Percentiles rank a stretch among this genome's conserved stretches.
phyloP scores from a whole-genome alignment of 2,888 invertebrate species.

The Ormyrus labotus region DNA sequence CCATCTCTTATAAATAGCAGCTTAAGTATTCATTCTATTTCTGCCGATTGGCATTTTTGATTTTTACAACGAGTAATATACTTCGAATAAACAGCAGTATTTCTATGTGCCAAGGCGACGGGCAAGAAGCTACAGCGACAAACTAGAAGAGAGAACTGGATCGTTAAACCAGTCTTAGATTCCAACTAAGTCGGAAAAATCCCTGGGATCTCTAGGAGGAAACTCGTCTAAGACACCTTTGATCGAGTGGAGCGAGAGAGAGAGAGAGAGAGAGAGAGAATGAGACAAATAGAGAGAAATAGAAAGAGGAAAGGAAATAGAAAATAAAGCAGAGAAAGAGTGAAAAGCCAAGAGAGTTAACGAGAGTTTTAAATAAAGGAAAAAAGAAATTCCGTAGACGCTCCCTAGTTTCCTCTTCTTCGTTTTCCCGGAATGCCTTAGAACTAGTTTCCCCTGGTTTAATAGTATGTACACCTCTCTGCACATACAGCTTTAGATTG shows the following conservation, averaged over 20 bases:
- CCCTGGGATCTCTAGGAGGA: slow-evolving; percentile 58
- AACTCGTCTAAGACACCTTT: slow-evolving; percentile 60
- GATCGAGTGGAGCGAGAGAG: slow-evolving; percentile 11
- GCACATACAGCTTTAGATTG: slow-evolving; percentile 13
- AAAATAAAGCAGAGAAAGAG: slow-evolving; percentile 53
- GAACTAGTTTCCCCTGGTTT: slow-evolving; percentile 50
- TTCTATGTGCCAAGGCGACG: slow-evolving; percentile 40
- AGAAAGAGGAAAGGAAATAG: slow-evolving; percentile 15
- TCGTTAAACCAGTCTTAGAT: slow-evolving; percentile 67
- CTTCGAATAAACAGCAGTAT: not conserved
- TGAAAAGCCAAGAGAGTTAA: slow-evolving; percentile 45
- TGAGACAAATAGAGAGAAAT: not conserved
- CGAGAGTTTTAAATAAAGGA: slow-evolving; percentile 43
- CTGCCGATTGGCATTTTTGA: too few species aligned
- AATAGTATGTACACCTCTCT: not conserved
- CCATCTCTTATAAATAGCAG: too few species aligned
- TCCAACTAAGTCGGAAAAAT: slow-evolving; percentile 63
- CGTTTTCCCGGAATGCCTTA: slow-evolving; percentile 42
- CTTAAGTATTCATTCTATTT: too few species aligned
- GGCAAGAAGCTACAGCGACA: slow-evolving; percentile 40
- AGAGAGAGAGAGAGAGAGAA: not conserved
- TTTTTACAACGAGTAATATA: too few species aligned
- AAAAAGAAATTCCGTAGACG: slow-evolving; percentile 21
- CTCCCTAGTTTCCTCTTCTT: slow-evolving; percentile 13
- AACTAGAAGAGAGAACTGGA: slow-evolving; percentile 56